Evolutionary conservation across 2,888 invertebrate species (phyloP).

Genomic region (Drosophila eohydei): DNA sequence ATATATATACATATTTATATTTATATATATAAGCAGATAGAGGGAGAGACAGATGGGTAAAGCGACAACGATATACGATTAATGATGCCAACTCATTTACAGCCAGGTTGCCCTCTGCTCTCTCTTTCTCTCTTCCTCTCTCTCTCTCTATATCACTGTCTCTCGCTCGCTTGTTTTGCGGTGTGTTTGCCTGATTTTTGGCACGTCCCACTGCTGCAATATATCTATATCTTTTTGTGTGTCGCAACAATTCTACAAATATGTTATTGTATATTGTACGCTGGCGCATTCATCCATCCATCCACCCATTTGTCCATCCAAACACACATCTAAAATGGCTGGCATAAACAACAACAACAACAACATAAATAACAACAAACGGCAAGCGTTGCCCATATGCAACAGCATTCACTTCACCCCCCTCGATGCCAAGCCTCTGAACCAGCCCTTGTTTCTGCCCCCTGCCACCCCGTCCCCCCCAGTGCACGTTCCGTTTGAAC

Average conservation of each 20-base stretch:
- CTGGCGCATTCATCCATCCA: constrained; percentile 15
- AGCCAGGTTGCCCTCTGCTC: constrained; percentile 18
- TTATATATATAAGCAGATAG: background rate
- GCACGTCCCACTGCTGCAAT: constrained; percentile 55
- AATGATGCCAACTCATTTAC: constrained; percentile 52
- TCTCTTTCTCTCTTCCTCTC: background rate
- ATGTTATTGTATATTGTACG: constrained; percentile 10
- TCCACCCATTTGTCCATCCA: constrained; percentile 22
- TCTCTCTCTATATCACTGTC: background rate
- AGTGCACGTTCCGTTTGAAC: constrained; percentile 1
- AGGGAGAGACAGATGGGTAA: constrained; percentile 6
- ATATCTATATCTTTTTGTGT: constrained; percentile 5
- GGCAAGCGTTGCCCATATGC: constrained; percentile 17
- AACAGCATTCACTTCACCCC: constrained; percentile 9
- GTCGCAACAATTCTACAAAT: constrained; percentile 42
- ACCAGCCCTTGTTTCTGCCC: background rate
- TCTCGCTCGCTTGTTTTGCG: constrained; percentile 16
- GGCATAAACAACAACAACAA: constrained; percentile 44
- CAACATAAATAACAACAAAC: constrained; percentile 38
- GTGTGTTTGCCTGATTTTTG: constrained; percentile 66
- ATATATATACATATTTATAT: background rate
- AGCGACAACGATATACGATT: constrained; percentile 35
- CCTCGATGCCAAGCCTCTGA: background rate
- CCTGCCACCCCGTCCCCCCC: background rate
- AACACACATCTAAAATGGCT: constrained; percentile 42